Evolutionary conservation across 2,888 invertebrate species (phyloP).

Genomic region (Tipula helvola): DNA sequence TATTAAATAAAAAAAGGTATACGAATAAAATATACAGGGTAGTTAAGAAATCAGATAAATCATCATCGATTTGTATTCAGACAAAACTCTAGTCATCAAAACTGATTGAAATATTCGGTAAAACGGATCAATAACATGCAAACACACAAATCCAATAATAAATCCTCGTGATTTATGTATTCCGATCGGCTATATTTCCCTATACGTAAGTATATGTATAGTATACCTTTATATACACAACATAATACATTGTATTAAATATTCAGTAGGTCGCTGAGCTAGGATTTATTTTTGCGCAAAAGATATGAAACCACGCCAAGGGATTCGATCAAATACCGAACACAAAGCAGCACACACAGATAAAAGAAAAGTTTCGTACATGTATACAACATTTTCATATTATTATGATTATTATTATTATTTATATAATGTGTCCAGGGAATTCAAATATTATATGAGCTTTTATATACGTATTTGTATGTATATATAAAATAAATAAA

Average conservation of each 20-base stretch:
- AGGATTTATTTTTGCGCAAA: slow-evolving; percentile 9
- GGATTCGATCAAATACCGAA: slow-evolving; percentile 5
- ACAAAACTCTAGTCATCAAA: not conserved
- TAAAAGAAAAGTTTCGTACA: not conserved
- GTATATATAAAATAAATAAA: not conserved
- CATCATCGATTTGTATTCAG: not conserved
- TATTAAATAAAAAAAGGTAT: not conserved
- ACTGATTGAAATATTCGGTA: not conserved
- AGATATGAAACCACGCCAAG: slow-evolving; percentile 11
- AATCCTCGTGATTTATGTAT: not conserved
- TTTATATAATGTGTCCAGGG: not conserved
- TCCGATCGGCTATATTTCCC: not conserved
- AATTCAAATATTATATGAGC: slow-evolving; percentile 4
- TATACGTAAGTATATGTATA: not conserved
- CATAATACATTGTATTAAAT: not conserved
- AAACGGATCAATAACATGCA: not conserved
- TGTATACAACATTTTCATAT: not conserved
- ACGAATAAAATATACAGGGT: not conserved
- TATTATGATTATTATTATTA: not conserved
- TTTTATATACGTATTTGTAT: not conserved
- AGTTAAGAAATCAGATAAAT: not conserved
- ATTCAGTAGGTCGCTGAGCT: slow-evolving; percentile 11
- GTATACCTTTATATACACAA: not conserved
- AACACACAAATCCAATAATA: not conserved
- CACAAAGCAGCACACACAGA: not conserved